Percentiles rank a stretch among this genome's conserved stretches.
phyloP scores from a whole-genome alignment of 2,888 invertebrate genomes.

The Lamellibrachia columna region DNA sequence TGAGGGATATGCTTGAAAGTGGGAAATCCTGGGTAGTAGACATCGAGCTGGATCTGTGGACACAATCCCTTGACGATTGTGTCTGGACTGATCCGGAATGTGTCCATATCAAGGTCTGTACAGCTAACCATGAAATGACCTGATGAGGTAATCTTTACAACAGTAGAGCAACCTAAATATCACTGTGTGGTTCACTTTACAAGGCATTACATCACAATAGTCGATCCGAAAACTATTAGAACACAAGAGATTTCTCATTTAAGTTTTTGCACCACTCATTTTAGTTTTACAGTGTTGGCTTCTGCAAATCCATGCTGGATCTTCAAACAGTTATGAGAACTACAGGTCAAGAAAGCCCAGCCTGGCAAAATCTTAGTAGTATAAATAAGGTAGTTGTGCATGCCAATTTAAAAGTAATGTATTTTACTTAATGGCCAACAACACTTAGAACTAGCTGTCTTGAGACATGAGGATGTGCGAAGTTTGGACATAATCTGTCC shows the following conservation, averaged over 20 bases:
- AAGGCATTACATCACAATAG: too few relatives aligned
- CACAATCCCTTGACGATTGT: constrained; percentile 77
- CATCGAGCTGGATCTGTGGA: constrained; percentile 75
- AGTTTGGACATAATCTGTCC: background rate
- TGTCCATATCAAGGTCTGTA: constrained; percentile 54
- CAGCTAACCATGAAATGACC: constrained; percentile 47
- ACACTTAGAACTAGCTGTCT: background rate
- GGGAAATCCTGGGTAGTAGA: constrained; percentile 90
- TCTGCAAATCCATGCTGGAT: too few relatives aligned
- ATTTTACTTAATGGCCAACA: background rate
- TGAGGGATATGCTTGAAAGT: constrained; percentile 87
- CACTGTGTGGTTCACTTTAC: too few relatives aligned
- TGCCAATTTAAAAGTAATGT: too few relatives aligned
- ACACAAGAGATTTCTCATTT: too few relatives aligned
- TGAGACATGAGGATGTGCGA: background rate
- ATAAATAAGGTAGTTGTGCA: too few relatives aligned
- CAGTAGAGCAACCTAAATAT: too few relatives aligned
- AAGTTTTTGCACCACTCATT: too few relatives aligned
- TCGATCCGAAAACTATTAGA: too few relatives aligned
- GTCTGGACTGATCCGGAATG: constrained; percentile 58
- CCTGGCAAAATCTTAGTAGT: too few relatives aligned
- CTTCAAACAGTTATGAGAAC: background rate
- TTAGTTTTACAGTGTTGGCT: too few relatives aligned
- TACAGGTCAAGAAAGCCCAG: too few relatives aligned
- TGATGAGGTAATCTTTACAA: background rate